Percentiles rank a stretch among this genome's conserved stretches.
Evolutionary conservation across 2,113 vertebrate species (phyloP).

Genomic region (Melanostigma gelatinosum): DNA sequence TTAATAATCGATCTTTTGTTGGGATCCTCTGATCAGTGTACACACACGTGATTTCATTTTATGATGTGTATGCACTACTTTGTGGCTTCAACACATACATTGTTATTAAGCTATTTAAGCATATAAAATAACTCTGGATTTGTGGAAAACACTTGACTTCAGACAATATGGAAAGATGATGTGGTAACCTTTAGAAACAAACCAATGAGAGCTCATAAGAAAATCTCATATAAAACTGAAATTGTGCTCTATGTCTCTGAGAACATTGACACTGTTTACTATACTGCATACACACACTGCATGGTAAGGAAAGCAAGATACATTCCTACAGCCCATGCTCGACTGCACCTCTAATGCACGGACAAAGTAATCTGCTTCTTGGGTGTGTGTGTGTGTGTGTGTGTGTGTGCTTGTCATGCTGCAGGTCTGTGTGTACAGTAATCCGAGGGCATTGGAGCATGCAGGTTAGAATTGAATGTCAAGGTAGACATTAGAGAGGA

Average conservation of each 20-base stretch:
- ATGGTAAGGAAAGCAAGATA: background rate
- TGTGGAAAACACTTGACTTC: background rate
- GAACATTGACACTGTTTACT: background rate
- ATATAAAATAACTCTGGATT: background rate
- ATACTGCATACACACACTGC: background rate
- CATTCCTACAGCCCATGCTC: background rate
- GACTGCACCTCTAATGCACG: background rate
- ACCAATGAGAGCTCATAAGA: background rate
- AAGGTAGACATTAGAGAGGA: constrained; percentile 46
- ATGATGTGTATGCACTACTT: background rate
- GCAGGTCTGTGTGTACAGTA: constrained; percentile 4
- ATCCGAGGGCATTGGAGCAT: constrained; percentile 46
- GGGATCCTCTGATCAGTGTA: background rate
- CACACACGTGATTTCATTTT: background rate
- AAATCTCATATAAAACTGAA: background rate
- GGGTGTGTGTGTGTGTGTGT: constrained; percentile 12
- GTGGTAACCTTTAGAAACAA: background rate
- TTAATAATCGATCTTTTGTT: background rate
- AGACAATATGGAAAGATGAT: background rate
- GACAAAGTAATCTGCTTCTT: constrained; percentile 7
- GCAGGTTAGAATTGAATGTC: constrained; percentile 42
- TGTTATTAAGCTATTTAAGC: background rate
- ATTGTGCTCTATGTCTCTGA: background rate
- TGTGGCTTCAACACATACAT: background rate
- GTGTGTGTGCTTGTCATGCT: constrained; percentile 6